These are phyloP conservation scores for Globodera ellingtonae DNA, from an alignment of 1,140 invertebrate species.

Conservation along the genomic window DNA sequence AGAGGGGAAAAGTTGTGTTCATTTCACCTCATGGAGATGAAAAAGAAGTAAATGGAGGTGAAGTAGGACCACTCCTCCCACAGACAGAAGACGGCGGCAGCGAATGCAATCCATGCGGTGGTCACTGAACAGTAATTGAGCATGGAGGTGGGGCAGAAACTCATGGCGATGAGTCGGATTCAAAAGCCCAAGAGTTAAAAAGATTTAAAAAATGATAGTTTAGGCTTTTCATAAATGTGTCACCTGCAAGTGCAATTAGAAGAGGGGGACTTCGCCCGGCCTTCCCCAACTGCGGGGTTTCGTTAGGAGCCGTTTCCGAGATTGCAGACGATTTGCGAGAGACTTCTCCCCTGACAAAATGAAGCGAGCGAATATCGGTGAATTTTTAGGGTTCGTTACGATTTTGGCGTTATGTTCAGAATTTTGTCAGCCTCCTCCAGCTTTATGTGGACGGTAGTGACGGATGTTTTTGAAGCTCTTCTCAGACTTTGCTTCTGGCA, in stretches of 20 bases:
- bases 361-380: not conserved
- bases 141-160: conserved; percentile 23
- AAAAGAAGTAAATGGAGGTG: conserved; percentile 64
- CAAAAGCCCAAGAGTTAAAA: not conserved
- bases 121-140: conserved; percentile 41
- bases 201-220: not conserved
- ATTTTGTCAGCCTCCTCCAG: not conserved
- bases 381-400: not conserved
- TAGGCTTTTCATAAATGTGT: not conserved
- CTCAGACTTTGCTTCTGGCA: not conserved
- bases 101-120: conserved; percentile 44
- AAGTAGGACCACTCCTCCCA: conserved; percentile 71
- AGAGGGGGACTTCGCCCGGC: conserved; percentile 9
- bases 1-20: not conserved
- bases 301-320: not conserved
- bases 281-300: conserved; percentile 2
- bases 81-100: conserved; percentile 57
- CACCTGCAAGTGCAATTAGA: conserved; percentile 10
- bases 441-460: not conserved
- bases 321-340: not conserved
- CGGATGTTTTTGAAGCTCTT: not conserved
- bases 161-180: conserved; percentile 23
- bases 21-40: conserved; percentile 49
- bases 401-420: not conserved
- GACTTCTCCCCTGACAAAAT: not conserved